Base-by-base conservation (phyloP, 2,113 vertebrate species). In the Parus major region DNA sequence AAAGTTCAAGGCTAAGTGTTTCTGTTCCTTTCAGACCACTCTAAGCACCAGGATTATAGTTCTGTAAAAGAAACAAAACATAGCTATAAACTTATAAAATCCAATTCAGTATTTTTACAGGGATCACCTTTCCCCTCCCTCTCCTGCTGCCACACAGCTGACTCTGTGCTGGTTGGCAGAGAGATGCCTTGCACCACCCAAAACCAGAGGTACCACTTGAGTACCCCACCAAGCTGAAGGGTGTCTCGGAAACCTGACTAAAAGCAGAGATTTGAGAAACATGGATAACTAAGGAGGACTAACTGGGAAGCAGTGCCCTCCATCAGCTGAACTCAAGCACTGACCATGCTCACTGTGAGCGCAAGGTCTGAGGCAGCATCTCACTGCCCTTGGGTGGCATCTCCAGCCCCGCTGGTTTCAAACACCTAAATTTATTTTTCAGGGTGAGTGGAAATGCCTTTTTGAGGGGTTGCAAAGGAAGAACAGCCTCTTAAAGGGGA, bases 1-100 rank as follows among this genome's bases (percentile, higher is more conserved):
- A 85, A 97, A 97, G 95, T 97, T 97, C 96, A 97, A 95, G 96
- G 95, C 94, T 96, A 97, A 96, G 96, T 97, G 92, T 95, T 97
- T 96, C 96, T 97, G 95, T 97, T 97, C 95, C 93, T 95, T 96
- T 97, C 96, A 97, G 90, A 96, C 50, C 96, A 95, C 76, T 97
- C 84, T 97, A 96, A 97, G 92, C 92, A 96, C 70, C 83, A 94
- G 93, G 86, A 97, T 93, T 97, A 96, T 90, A 82, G 94, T 66
- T 96, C 96, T 95, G 92, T 85, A 95, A 96, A 95, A 94, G 90
- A 96, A 96, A 96, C 77, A 95, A 97, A 93, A 88, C 86, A 88
- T 76, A 94, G 84, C 95, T 93, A 91, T 93, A 97, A 97, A 97
- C 94, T 96, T 96, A 97, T 84, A 96, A 93, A 95, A 96, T 82